Base-by-base conservation (phyloP, 1,140 invertebrate genomes). In the Myzus persicae region DNA sequence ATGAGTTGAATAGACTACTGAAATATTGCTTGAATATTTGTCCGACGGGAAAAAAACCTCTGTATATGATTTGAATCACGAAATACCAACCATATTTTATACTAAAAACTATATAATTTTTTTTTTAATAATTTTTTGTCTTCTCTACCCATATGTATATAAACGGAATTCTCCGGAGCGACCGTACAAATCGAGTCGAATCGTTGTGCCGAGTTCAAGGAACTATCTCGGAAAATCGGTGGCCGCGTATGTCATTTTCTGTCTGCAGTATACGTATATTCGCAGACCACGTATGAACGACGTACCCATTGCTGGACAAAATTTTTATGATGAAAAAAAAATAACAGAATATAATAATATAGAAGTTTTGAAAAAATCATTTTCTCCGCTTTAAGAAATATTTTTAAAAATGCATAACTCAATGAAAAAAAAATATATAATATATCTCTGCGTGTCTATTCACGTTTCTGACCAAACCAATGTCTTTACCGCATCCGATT, bases 211-310 rank as follows among this genome's bases (percentile, higher is more conserved):
- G 67, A 92, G 91, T 92, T 92, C 91, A 92, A 82, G n/a, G 91
- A 92, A 92, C 91, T 92, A 92, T 81, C 54, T 91, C 87, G 87
- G 87, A 51, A 89, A 89, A 89, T 89, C 46, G 84, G 18, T 51
- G 38, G 44, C 36, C 8, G 87, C 31, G 42, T 89, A 48, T 48
- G 88, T 59, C 88, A 40, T 90, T 90, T 90, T 90, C 88, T 54
- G 22, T 88, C 26, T 40, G n/a, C n/a, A n/a, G 31, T 76, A 54
- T 40, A 31, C 22, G 36, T 54, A 36, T 24, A 40, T 54, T 20
- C 22, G n/a, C 11, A 26, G 31, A 90, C 48, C 36, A 54, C 51
- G 88, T 59, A 54, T 59, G n/a, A 40, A 14, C 3, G n/a, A 88
- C 5, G 20, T 36, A 88, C n/a, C 46, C 18, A 48, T 89, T 38